phyloP scores from a whole-genome alignment of 2,797 vertebrate genomes.

The Malurus splendens region DNA sequence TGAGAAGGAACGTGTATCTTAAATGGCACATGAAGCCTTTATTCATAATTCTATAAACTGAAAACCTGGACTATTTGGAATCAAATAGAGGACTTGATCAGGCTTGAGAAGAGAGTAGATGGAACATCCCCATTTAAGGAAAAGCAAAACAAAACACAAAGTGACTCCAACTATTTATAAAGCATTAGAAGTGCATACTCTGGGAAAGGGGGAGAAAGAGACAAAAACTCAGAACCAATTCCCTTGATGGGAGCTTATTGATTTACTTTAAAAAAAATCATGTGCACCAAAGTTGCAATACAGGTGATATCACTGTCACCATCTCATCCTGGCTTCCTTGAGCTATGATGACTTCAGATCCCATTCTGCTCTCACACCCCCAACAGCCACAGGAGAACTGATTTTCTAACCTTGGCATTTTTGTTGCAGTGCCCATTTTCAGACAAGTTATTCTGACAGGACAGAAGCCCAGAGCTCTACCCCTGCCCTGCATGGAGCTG shows the following conservation, averaged over 20 bases:
- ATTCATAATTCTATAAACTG: conserved; percentile 17
- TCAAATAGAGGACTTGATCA: conserved; percentile 39
- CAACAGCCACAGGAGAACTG: not conserved
- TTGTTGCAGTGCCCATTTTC: not conserved
- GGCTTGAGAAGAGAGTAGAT: conserved; percentile 1
- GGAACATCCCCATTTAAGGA: not conserved
- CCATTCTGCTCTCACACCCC: not conserved
- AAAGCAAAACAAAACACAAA: not conserved
- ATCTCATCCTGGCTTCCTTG: not conserved
- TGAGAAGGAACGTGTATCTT: conserved; percentile 25
- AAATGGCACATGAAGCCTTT: conserved; percentile 26
- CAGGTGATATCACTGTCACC: not conserved
- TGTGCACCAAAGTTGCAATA: not conserved
- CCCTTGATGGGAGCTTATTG: not conserved
- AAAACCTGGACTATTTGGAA: not conserved
- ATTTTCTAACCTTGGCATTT: not conserved
- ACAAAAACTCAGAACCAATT: not conserved
- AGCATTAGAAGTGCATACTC: not conserved
- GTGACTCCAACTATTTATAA: not conserved
- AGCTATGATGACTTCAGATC: not conserved
- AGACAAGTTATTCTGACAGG: not conserved
- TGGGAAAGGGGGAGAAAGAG: not conserved
- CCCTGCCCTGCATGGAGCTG: not conserved
- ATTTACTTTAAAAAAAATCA: not conserved
- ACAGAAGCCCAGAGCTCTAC: not conserved